Evolutionary conservation across 1,140 invertebrate genomes (phyloP).

Genomic region (Thalassaphorura encarpata): DNA sequence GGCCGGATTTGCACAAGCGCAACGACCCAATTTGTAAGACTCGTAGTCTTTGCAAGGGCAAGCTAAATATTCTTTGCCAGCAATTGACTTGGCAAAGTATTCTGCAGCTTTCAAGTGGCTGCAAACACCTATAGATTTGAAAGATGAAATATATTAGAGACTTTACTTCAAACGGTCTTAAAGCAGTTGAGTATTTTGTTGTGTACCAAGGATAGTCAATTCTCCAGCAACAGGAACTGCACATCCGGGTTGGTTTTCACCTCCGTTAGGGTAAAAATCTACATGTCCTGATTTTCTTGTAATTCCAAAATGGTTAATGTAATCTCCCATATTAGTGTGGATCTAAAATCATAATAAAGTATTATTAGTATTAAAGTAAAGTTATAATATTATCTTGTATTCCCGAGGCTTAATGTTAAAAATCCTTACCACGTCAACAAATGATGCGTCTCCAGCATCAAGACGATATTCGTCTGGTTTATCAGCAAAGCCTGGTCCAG

Average conservation of each 20-base stretch:
- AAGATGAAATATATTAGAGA: not conserved
- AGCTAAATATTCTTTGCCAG: slow-evolving; percentile 10
- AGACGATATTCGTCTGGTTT: slow-evolving; percentile 7
- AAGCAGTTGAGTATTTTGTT: not conserved
- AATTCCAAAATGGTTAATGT: slow-evolving; percentile 11
- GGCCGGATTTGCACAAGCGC: not conserved
- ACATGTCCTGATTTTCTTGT: slow-evolving; percentile 2
- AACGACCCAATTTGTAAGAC: slow-evolving; percentile 5
- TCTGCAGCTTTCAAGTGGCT: slow-evolving; percentile 28
- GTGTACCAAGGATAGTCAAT: not conserved
- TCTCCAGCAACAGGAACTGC: slow-evolving; percentile 11
- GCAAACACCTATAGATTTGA: slow-evolving; percentile 22
- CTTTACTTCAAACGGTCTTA: not conserved
- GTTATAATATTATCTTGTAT: no score
- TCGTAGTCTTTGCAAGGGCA: slow-evolving; percentile 11
- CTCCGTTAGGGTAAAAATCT: slow-evolving; percentile 27
- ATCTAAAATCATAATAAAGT: no score
- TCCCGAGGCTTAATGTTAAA: no score
- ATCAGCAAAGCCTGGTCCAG: slow-evolving; percentile 19
- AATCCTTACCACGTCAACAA: slow-evolving; percentile 25
- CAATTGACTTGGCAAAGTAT: slow-evolving; percentile 22
- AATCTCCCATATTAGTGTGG: slow-evolving; percentile 21
- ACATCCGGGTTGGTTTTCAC: slow-evolving; percentile 26
- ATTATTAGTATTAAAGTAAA: no score
- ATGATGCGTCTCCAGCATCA: slow-evolving; percentile 20